Evolutionary conservation across 2,113 vertebrate species (phyloP), one percentile per base, ranked within the genome.

Genomic region (Corythornis madagascariensis): DNA sequence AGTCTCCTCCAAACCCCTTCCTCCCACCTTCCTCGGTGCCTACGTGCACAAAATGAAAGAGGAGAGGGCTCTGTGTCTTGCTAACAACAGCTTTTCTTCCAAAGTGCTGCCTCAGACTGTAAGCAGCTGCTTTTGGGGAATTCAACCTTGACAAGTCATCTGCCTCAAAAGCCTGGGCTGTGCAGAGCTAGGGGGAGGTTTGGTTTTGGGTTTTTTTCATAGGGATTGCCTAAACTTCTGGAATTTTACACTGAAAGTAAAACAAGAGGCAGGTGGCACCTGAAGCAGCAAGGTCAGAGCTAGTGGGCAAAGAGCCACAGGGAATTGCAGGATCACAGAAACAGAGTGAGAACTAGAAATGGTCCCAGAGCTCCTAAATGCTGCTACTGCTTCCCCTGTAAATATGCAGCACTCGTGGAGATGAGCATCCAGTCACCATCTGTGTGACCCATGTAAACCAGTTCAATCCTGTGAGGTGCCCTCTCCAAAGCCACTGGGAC

Each of bases 111-210:
- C 93, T 92, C 11, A 47, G 53, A 71, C 66, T 66, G 79, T 11
- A 66, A 90, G 90, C 85, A 94, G 74, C 78, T 96, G 92, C 74
- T 90, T 72, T 61, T 82, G 76, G 79, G 87, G 94, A 83, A 80
- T n/a, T 92, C 89, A 95, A 1, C 80, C 91, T 94, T 78, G 66
- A 87, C 88, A 77, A 87, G 69, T 50, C 90, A 84, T 92, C 95
- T 93, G 65, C 45, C 94, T 60, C 90, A 50, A 25, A 83, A 74
- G 57, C 86, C 73, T 57, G 16, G 85, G 86, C n/a, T 66, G 43
- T 22, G 42, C 22, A 56, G 40, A 16, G 8, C 66, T 67, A 63
- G 15, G 25, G 59, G 66, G 18, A 10, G 65, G 40, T n/a, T 56
- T 56, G 29, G 18, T 56, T 56, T 31, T 56, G 17, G 6, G 7